Conservation (phyloP, 2,888 invertebrate genomes). For the Zootermopsis nevadensis region DNA sequence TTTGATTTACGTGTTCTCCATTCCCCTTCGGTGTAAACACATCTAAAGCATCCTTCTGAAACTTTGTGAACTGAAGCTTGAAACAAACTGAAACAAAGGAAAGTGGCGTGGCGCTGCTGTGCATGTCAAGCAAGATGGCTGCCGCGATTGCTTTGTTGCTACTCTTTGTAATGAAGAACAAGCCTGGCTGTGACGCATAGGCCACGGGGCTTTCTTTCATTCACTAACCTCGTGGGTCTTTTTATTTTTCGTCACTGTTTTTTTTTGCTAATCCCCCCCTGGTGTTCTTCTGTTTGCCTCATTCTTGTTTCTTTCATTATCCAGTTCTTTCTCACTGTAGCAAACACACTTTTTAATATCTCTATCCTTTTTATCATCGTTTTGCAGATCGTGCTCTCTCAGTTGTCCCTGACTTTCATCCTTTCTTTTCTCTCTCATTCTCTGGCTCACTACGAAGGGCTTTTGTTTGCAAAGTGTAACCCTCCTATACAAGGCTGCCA, state of each 20-base stretch:
- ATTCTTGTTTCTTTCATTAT: constrained; percentile 40
- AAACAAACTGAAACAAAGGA: background rate
- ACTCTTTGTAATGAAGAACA: constrained; percentile 9
- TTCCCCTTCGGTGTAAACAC: background rate
- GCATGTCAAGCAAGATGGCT: constrained; percentile 22
- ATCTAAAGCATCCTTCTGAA: background rate
- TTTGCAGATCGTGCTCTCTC: constrained; percentile 2
- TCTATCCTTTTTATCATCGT: constrained; percentile 8
- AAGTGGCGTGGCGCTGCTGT: background rate
- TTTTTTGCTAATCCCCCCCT: constrained; percentile 34
- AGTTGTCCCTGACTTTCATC: background rate
- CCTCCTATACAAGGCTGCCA: constrained; percentile 37
- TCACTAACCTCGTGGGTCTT: background rate
- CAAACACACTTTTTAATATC: constrained; percentile 19
- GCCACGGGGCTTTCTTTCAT: constrained; percentile 7
- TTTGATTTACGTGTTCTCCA: background rate
- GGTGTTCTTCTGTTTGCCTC: constrained; percentile 29
- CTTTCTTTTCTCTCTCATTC: background rate
- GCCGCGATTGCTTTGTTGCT: constrained; percentile 25
- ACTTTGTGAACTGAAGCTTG: constrained; percentile 8
- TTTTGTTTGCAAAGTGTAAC: constrained; percentile 47
- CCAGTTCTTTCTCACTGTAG: constrained; percentile 21
- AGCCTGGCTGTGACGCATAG: background rate
- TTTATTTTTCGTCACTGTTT: constrained; percentile 21
- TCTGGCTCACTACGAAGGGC: background rate